Evolutionary conservation across 2,888 invertebrate species (phyloP).

Genomic region (Acrobasis repandana): DNA sequence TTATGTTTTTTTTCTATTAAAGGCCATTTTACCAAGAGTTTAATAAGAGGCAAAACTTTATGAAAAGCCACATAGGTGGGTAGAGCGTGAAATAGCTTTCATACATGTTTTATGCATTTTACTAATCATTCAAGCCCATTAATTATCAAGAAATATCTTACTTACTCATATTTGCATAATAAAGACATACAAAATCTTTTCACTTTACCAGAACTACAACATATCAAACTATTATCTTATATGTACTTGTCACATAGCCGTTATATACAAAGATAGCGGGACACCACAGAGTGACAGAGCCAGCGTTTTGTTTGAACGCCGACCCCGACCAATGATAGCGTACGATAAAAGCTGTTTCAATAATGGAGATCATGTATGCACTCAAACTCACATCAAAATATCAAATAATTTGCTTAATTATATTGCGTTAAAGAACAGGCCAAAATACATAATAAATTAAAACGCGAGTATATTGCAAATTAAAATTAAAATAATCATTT

Average conservation of each 20-base stretch:
- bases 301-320: constrained; percentile 13
- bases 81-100: too few species aligned
- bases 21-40: too few species aligned
- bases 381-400: background rate
- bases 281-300: constrained; percentile 4
- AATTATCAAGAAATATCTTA: background rate
- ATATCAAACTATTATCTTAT: background rate
- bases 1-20: too few species aligned
- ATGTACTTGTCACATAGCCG: background rate
- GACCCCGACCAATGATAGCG: background rate
- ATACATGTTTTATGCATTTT: too few species aligned
- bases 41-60: too few species aligned
- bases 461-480: too few species aligned
- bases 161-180: background rate
- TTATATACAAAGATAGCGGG: background rate
- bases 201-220: background rate
- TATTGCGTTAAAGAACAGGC: background rate
- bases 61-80: too few species aligned
- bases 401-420: background rate
- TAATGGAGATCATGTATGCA: background rate
- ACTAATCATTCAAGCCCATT: background rate
- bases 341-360: background rate
- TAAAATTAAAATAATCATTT: too few species aligned
- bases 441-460: too few species aligned
- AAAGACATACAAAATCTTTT: too few species aligned